Conservation (phyloP, 2,113 vertebrate species). For the Indri indri region DNA sequence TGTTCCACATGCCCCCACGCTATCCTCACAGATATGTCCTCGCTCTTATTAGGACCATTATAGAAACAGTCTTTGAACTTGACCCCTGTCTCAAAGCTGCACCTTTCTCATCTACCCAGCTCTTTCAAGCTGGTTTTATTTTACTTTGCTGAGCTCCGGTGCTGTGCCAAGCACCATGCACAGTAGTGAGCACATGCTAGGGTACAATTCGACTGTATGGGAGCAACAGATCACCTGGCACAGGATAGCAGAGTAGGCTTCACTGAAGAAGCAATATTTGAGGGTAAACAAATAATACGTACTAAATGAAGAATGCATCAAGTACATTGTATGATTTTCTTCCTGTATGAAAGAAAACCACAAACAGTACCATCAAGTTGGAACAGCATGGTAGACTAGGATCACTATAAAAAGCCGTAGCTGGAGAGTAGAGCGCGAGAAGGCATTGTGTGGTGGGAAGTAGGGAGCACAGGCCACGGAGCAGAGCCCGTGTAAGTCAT, state of each 20-base stretch:
- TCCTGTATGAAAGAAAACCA: neutral
- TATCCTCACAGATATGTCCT: neutral
- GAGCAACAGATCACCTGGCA: neutral
- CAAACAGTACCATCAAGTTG: neutral
- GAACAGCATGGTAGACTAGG: neutral
- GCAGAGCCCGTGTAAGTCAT: neutral
- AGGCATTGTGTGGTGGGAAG: neutral
- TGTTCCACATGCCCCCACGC: neutral
- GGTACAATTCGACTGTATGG: neutral
- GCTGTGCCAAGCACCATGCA: neutral
- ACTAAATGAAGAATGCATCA: neutral
- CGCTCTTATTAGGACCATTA: neutral
- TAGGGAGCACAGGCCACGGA: accelerated
- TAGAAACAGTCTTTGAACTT: neutral
- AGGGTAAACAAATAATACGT: neutral
- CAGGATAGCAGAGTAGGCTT: neutral
- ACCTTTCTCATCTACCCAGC: neutral
- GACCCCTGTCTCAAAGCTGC: neutral
- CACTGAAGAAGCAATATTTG: neutral
- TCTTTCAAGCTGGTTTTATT: neutral
- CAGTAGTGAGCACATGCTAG: neutral
- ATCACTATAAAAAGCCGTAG: neutral
- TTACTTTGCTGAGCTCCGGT: neutral
- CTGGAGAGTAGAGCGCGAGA: neutral
- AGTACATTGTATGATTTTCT: no score